Percentiles rank a stretch among this genome's conserved stretches.
Evolutionary conservation across 2,888 invertebrate genomes (phyloP).

Genomic region (Oscheius sp.): DNA sequence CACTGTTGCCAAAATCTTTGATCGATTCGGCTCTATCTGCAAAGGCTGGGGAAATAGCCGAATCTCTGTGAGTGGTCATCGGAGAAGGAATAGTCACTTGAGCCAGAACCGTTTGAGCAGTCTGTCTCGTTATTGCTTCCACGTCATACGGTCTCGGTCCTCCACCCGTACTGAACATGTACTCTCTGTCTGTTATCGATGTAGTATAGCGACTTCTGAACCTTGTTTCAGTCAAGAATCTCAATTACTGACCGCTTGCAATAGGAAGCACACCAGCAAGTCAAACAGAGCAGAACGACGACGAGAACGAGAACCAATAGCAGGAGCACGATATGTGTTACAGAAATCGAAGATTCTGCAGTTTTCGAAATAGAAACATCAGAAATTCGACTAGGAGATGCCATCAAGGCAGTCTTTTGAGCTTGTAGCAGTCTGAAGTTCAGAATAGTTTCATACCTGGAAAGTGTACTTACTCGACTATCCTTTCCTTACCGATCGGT

Average conservation of each 20-base stretch:
- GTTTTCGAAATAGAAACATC: constrained; percentile 14
- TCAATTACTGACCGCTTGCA: constrained; percentile 28
- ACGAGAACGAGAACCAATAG: constrained; percentile 37
- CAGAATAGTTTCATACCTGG: neutral
- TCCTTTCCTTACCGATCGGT: constrained; percentile 48
- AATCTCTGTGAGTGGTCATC: constrained; percentile 18
- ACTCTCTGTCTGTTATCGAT: constrained; percentile 48
- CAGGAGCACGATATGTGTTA: constrained; percentile 13
- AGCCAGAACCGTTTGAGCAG: constrained; percentile 66
- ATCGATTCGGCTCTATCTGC: constrained; percentile 44
- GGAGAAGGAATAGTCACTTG: constrained; percentile 64
- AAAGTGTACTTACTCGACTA: constrained; percentile 12
- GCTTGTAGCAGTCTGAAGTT: neutral
- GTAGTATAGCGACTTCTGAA: constrained; percentile 33
- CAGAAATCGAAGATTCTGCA: constrained; percentile 15
- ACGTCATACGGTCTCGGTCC: constrained; percentile 72
- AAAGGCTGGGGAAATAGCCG: constrained; percentile 34
- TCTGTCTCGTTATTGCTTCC: constrained; percentile 63
- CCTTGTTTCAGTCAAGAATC: neutral
- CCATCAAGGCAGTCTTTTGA: constrained; percentile 17
- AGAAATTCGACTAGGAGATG: constrained; percentile 29
- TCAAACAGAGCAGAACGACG: constrained; percentile 25
- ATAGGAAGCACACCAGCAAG: constrained; percentile 29
- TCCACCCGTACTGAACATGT: constrained; percentile 65
- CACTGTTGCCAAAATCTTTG: constrained; percentile 52